Evolutionary conservation across 2,113 vertebrate genomes (phyloP).

Genomic region (Vicugna pacos): DNA sequence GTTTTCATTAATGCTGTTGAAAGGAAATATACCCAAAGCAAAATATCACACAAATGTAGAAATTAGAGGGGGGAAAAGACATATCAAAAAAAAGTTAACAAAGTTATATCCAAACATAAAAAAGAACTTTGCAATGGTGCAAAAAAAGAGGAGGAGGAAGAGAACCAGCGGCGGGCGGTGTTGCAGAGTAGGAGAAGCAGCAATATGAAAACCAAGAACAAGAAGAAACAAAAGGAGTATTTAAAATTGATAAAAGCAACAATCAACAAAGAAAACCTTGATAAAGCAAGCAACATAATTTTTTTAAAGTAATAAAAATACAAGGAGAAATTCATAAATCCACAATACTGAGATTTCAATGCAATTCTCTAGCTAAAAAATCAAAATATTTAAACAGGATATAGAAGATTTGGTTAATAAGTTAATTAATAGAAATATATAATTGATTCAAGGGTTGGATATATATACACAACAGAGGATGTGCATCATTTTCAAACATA

Average conservation of each 20-base stretch:
- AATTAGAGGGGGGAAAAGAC: background rate
- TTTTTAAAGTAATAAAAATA: background rate
- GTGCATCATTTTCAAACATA: background rate
- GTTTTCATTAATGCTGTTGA: background rate
- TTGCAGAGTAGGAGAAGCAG: background rate
- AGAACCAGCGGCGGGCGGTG: background rate
- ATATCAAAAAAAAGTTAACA: background rate
- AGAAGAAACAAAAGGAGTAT: background rate
- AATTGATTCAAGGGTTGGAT: background rate
- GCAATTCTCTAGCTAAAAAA: background rate
- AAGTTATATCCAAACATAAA: background rate
- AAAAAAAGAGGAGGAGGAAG: background rate
- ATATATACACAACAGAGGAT: background rate
- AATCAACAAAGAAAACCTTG: background rate
- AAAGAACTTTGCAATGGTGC: background rate
- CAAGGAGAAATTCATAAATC: background rate
- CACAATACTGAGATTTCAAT: background rate
- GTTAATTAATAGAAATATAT: background rate
- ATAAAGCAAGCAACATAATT: background rate
- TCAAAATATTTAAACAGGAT: conserved; percentile 1
- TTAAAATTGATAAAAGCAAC: background rate
- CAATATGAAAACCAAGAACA: background rate
- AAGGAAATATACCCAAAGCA: background rate
- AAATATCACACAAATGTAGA: background rate
- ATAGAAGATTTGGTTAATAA: background rate